These are phyloP conservation scores for Sinelater perroti DNA, from an alignment of 2,888 invertebrate species.

Conservation along the genomic window DNA sequence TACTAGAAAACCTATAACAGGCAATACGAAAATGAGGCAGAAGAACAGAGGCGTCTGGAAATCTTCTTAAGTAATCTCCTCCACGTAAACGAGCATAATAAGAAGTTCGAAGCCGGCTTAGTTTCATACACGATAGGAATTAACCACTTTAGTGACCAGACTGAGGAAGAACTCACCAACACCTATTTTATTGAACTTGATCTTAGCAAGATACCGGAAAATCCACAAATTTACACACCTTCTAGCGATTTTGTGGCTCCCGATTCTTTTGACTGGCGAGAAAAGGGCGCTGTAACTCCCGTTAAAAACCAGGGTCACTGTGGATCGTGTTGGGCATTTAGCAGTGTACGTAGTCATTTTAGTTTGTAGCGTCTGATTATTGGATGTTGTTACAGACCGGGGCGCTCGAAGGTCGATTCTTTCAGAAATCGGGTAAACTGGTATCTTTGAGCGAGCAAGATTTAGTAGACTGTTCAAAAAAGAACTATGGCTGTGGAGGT, in stretches of 20 bases:
- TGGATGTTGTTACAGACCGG: slow-evolving; percentile 79
- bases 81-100: slow-evolving; percentile 86
- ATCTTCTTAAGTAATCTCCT: slow-evolving; percentile 89
- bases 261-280: slow-evolving; percentile 83
- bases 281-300: too few relatives aligned
- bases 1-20: too few relatives aligned
- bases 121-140: slow-evolving; percentile 73
- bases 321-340: slow-evolving; percentile 95
- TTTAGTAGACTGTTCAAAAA: too few relatives aligned
- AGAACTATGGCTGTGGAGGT: neutral
- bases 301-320: slow-evolving; percentile 93
- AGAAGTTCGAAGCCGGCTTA: too few relatives aligned
- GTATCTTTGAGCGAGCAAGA: too few relatives aligned
- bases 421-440: slow-evolving; percentile 76
- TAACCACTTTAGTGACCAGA: slow-evolving; percentile 89
- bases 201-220: slow-evolving; percentile 66
- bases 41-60: slow-evolving; percentile 86
- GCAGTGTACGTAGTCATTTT: slow-evolving; percentile 68
- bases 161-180: slow-evolving; percentile 80
- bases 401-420: slow-evolving; percentile 88
- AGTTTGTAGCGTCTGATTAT: too few relatives aligned
- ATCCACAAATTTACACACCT: slow-evolving; percentile 68
- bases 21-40: slow-evolving; percentile 72
- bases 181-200: slow-evolving; percentile 77
- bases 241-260: slow-evolving; percentile 78